Conservation (phyloP, 2,797 vertebrate species). For the Sebastes itinus region DNA sequence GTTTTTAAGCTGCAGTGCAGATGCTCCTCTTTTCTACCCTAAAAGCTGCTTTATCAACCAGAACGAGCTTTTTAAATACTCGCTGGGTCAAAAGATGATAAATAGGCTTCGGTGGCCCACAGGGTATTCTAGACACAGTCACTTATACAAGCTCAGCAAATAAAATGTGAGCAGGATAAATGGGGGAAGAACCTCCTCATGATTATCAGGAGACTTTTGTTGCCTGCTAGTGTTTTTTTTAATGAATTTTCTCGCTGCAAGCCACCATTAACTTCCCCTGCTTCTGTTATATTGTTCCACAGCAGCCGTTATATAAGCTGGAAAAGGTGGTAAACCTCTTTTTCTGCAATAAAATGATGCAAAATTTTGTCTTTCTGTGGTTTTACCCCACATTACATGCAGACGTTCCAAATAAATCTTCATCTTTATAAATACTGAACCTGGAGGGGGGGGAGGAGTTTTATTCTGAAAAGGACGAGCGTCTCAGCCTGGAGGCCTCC, state of each 20-base stretch:
- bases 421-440: not conserved
- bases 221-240: not conserved
- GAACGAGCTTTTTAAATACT: not conserved
- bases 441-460: not conserved
- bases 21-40: not conserved
- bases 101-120: not conserved
- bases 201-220: constrained; percentile 11
- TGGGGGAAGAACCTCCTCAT: not conserved
- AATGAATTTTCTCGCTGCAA: not conserved
- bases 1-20: not conserved
- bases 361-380: not conserved
- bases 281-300: not conserved
- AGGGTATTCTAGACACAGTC: not conserved
- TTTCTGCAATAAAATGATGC: not conserved
- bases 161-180: constrained; percentile 2
- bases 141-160: constrained; percentile 24
- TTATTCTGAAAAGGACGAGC: not conserved
- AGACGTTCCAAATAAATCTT: not conserved
- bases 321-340: not conserved
- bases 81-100: constrained; percentile 1
- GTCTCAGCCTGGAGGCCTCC: constrained; percentile 34
- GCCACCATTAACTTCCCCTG: not conserved
- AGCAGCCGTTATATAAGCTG: not conserved
- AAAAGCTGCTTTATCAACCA: not conserved
- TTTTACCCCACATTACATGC: not conserved